Conservation (phyloP, 2,113 vertebrate genomes). For the Ptychochromis oligacanthus region DNA sequence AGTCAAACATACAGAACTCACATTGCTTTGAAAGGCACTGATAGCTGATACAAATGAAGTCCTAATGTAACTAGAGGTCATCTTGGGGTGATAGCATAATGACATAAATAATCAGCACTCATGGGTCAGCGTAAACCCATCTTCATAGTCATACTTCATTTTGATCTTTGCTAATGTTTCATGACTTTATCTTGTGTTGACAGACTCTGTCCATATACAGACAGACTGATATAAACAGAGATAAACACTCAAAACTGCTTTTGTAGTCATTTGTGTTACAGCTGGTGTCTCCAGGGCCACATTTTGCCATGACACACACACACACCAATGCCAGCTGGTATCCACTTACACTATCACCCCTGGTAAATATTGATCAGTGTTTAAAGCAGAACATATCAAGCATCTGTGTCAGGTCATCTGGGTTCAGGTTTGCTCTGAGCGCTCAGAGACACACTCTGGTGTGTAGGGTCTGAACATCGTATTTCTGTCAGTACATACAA, state of each 20-base stretch:
- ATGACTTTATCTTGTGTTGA: not conserved
- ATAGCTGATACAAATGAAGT: not conserved
- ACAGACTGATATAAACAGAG: not conserved
- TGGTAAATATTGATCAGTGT: not conserved
- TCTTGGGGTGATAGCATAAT: not conserved
- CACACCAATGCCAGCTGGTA: not conserved
- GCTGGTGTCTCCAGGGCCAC: not conserved
- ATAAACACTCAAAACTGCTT: not conserved
- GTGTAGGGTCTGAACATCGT: not conserved
- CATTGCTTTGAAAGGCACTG: not conserved
- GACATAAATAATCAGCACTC: not conserved
- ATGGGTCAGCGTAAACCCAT: not conserved
- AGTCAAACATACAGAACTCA: not conserved
- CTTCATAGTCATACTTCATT: not conserved
- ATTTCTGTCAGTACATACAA: not conserved
- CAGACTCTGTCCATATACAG: not conserved
- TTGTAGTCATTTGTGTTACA: not conserved
- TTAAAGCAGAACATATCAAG: not conserved
- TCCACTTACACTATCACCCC: not conserved
- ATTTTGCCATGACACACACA: not conserved
- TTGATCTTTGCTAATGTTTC: not conserved
- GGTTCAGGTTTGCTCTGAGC: not conserved
- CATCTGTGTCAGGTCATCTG: not conserved
- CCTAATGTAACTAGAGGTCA: not conserved
- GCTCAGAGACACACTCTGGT: not conserved